A percentile compares a stretch with the other conserved stretches of the same genome.
These are phyloP conservation scores for Eptesicus fuscus DNA, from an alignment of 2,113 vertebrate genomes.

Conservation along the genomic window DNA sequence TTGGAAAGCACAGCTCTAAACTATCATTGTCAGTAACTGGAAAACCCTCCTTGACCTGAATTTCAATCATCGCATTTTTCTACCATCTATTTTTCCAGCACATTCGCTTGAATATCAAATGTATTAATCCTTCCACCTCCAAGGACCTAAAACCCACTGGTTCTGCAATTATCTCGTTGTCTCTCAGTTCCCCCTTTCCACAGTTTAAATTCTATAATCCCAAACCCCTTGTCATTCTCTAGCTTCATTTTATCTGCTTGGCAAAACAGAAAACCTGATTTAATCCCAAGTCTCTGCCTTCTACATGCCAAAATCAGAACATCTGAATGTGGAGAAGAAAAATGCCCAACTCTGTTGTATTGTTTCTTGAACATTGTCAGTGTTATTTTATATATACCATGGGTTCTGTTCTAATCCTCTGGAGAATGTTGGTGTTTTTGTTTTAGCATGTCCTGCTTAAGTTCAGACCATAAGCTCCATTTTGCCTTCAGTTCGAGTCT, in stretches of 20 bases:
- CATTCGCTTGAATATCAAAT: background rate
- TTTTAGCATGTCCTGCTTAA: background rate
- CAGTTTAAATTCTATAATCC: background rate
- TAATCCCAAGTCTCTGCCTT: background rate
- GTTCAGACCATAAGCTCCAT: background rate
- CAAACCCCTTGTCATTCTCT: background rate
- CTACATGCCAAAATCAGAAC: background rate
- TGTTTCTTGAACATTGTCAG: background rate
- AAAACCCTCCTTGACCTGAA: background rate
- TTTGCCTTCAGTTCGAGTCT: background rate
- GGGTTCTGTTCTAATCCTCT: background rate
- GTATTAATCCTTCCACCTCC: background rate
- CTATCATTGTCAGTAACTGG: background rate
- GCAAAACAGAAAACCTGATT: background rate
- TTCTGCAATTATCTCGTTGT: background rate
- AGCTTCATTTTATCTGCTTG: background rate
- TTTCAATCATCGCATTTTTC: background rate
- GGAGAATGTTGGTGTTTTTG: background rate
- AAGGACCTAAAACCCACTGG: background rate
- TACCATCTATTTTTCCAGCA: background rate
- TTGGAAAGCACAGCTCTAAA: background rate
- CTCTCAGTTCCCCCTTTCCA: background rate
- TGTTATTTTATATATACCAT: background rate
- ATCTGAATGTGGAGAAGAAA: background rate
- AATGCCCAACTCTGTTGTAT: background rate